These are phyloP conservation scores for Ichneumoninae sp. DNA, from an alignment of 2,888 invertebrate species.

Conservation along the genomic window DNA sequence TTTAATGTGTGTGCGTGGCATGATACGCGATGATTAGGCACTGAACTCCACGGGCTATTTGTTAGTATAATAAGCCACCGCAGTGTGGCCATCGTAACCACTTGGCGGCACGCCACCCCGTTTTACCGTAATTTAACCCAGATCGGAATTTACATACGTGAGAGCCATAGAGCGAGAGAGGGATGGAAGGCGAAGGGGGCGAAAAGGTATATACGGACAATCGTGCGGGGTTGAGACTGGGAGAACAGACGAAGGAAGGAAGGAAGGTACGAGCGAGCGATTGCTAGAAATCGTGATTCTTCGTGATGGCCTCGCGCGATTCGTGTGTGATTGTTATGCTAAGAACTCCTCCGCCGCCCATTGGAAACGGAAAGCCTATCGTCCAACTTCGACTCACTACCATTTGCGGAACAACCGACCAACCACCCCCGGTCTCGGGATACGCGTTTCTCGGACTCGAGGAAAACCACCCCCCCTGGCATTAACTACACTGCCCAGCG, in stretches of 20 bases:
- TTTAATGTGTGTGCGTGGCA: conserved; percentile 76
- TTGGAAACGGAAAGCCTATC: conserved; percentile 50
- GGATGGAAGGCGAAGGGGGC: conserved; percentile 56
- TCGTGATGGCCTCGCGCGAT: conserved; percentile 56
- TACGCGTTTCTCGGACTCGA: conserved; percentile 25
- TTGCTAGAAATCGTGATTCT: conserved; percentile 69
- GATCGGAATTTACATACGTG: conserved; percentile 83
- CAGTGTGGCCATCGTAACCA: conserved; percentile 83
- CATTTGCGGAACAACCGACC: conserved; percentile 38
- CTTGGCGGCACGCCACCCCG: conserved; percentile 83
- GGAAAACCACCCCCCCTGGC: conserved; percentile 10
- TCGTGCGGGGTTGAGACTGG: conserved; percentile 22
- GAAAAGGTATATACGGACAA: conserved; percentile 23
- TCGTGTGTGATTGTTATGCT: conserved; percentile 69
- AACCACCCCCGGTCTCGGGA: conserved; percentile 27
- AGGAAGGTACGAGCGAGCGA: conserved; percentile 50
- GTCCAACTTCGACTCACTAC: conserved; percentile 24
- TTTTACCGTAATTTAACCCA: conserved; percentile 84
- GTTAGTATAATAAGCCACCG: conserved; percentile 84
- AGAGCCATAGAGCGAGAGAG: conserved; percentile 67
- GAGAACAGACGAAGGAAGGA: conserved; percentile 42
- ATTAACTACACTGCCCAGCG: conserved; percentile 35
- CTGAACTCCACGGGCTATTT: conserved; percentile 83
- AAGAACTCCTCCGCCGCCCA: conserved; percentile 64
- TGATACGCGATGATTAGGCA: conserved; percentile 84